Percentiles rank a stretch among this genome's conserved stretches.
These are phyloP conservation scores for Saccostrea glomerata DNA, from an alignment of 1,140 invertebrate species.

Conservation along the genomic window DNA sequence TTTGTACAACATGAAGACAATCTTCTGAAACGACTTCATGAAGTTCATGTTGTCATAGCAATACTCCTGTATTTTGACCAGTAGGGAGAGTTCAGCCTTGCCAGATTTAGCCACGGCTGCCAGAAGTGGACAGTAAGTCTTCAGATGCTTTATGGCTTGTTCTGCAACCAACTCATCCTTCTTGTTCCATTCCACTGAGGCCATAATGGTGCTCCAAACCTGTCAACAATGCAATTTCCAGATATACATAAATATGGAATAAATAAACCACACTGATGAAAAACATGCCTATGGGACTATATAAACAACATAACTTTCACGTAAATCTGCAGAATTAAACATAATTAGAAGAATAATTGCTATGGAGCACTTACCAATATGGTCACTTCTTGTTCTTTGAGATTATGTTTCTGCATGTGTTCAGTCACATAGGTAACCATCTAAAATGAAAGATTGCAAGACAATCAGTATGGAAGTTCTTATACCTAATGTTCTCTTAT, in stretches of 20 bases:
- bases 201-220: constrained; percentile 96
- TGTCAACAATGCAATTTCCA: constrained; percentile 59
- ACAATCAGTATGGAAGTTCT: neutral
- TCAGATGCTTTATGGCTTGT: constrained; percentile 94
- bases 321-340: no score
- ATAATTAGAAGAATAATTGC: neutral
- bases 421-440: constrained; percentile 84
- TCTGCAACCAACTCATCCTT: constrained; percentile 97
- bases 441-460: constrained; percentile 60
- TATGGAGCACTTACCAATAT: constrained; percentile 78
- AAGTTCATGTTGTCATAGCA: constrained; percentile 99
- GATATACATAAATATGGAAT: no score
- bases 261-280: no score
- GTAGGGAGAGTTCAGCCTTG: constrained; percentile 91
- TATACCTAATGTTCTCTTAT: neutral
- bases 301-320: no score
- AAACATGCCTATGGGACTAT: no score
- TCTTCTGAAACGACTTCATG: constrained; percentile 98
- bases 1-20: constrained; percentile 97
- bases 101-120: constrained; percentile 89
- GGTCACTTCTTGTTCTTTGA: constrained; percentile 94
- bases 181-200: constrained; percentile 97
- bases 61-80: constrained; percentile 96
- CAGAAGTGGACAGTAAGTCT: constrained; percentile 90
- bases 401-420: constrained; percentile 88